Percentiles rank a stretch among this genome's conserved stretches.
phyloP scores from a whole-genome alignment of 2,113 vertebrate species.

The Platichthys stellatus region DNA sequence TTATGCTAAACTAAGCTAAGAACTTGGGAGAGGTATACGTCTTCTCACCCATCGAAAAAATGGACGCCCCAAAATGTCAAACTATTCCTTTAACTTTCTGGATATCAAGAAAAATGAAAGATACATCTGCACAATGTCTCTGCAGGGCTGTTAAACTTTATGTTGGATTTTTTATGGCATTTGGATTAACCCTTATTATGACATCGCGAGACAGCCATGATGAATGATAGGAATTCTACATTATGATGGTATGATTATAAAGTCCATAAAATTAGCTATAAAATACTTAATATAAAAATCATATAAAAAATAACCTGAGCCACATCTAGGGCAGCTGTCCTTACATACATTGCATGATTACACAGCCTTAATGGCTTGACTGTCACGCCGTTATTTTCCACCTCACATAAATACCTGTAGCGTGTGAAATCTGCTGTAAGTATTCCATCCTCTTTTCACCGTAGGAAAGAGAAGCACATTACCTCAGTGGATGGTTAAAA shows the following conservation, averaged over 20 bases:
- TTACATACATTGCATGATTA: neutral
- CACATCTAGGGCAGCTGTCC: constrained; percentile 7
- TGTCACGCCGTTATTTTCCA: no score
- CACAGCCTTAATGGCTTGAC: neutral
- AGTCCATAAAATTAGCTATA: constrained; percentile 26
- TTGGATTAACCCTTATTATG: no score
- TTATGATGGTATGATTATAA: constrained; percentile 13
- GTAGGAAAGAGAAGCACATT: neutral
- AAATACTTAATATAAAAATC: constrained; percentile 4
- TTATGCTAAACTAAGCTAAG: neutral
- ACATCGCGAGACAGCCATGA: neutral
- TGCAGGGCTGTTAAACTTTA: no score
- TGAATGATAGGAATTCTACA: constrained; percentile 7
- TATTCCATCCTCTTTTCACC: constrained; percentile 17
- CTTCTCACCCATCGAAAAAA: neutral
- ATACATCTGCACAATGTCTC: no score
- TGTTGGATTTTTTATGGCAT: no score
- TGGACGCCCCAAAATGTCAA: neutral
- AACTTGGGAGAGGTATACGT: neutral
- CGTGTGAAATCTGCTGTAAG: constrained; percentile 33
- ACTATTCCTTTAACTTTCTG: no score
- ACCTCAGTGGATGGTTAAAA: constrained; percentile 45
- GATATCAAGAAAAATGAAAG: no score
- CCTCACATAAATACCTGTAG: constrained; percentile 3
- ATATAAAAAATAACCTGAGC: constrained; percentile 16